A percentile compares a stretch with the other conserved stretches of the same genome.
phyloP scores from a whole-genome alignment of 2,113 vertebrate species.

The Sigmodon hispidus region DNA sequence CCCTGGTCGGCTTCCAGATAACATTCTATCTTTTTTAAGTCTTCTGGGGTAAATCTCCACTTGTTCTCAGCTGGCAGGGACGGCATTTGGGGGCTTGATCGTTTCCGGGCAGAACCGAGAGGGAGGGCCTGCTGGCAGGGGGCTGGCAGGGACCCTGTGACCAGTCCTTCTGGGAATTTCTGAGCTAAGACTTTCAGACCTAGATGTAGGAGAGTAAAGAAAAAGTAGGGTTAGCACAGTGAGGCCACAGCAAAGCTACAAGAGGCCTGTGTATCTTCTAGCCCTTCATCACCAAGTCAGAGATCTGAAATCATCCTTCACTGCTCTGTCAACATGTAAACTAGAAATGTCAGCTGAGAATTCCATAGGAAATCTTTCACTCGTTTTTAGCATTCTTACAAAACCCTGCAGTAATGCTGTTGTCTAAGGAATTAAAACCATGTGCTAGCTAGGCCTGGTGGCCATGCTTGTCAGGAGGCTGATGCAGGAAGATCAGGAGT shows the following conservation, averaged over 20 bases:
- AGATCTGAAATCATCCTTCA: slow-evolving; percentile 7
- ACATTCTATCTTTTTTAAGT: slow-evolving; percentile 90
- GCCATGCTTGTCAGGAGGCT: background rate
- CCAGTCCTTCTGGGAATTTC: slow-evolving; percentile 93
- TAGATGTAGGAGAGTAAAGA: slow-evolving; percentile 61
- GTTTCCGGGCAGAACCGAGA: slow-evolving; percentile 78
- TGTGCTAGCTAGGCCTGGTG: background rate
- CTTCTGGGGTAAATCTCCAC: slow-evolving; percentile 91
- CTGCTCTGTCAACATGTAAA: slow-evolving; percentile 5
- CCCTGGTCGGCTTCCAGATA: slow-evolving; percentile 89
- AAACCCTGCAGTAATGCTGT: background rate
- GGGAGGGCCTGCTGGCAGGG: slow-evolving; percentile 84
- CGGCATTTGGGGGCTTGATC: slow-evolving; percentile 43
- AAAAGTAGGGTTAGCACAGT: background rate
- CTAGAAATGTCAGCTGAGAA: slow-evolving; percentile 16
- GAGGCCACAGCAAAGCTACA: background rate
- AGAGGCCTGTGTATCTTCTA: background rate
- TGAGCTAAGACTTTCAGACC: slow-evolving; percentile 95
- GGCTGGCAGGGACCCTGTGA: slow-evolving; percentile 89
- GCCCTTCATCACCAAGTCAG: background rate
- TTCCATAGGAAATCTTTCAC: slow-evolving; percentile 37
- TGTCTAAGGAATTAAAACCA: slow-evolving; percentile 60
- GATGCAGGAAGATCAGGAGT: background rate
- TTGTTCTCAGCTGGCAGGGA: slow-evolving; percentile 86
- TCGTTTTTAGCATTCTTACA: background rate